These are phyloP conservation scores for Drosophila repleta DNA, from an alignment of 1,140 invertebrate genomes.

Conservation along the genomic window DNA sequence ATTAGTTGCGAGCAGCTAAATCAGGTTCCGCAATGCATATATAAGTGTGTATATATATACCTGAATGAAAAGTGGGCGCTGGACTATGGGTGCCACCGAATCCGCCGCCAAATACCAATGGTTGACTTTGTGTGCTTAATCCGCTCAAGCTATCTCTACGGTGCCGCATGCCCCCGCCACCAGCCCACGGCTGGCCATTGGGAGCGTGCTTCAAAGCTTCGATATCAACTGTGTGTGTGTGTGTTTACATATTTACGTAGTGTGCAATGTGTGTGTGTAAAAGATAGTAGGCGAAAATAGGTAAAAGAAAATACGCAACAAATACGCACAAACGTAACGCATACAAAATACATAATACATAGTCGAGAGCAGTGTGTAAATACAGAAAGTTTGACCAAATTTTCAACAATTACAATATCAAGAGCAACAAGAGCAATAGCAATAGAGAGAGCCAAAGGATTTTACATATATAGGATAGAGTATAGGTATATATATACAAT, in stretches of 20 bases:
- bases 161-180: conserved; percentile 82
- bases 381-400: conserved; percentile 35
- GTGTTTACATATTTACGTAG: conserved; percentile 26
- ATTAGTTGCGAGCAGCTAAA: neutral
- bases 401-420: conserved; percentile 21
- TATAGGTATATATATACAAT: conserved; percentile 1
- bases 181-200: conserved; percentile 64
- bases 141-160: conserved; percentile 84
- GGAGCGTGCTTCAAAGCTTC: conserved; percentile 84
- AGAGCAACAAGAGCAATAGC: conserved; percentile 10
- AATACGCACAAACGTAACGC: conserved; percentile 50
- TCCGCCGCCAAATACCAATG: conserved; percentile 80
- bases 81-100: conserved; percentile 83
- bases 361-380: conserved; percentile 52
- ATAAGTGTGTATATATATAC: conserved; percentile 49
- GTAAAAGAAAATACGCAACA: conserved; percentile 48
- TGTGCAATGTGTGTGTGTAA: conserved; percentile 37
- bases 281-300: conserved; percentile 59
- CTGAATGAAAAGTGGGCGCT: conserved; percentile 84
- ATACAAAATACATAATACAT: conserved; percentile 38
- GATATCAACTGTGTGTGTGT: conserved; percentile 77
- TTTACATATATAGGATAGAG: conserved; percentile 12
- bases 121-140: conserved; percentile 84
- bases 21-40: neutral
- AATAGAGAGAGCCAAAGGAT: conserved; percentile 11